phyloP scores from a whole-genome alignment of 2,797 vertebrate species.

The Agapornis canus region DNA sequence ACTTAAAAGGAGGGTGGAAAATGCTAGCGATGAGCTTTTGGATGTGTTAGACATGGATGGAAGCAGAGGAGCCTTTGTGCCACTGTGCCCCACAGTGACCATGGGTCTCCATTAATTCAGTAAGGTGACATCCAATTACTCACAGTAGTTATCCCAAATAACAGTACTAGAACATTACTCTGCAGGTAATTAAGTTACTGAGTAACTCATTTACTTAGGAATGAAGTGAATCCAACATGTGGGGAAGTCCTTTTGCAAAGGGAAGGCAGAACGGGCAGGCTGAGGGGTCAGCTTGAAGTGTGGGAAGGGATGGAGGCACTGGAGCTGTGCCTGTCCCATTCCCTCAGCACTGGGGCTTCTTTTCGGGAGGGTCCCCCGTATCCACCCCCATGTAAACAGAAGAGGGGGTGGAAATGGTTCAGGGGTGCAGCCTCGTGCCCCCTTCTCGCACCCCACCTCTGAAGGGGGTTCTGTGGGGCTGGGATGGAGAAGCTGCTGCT shows the following conservation, averaged over 20 bases:
- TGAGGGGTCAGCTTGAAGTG: background rate
- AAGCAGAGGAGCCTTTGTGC: background rate
- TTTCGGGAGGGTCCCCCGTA: background rate
- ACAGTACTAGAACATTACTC: background rate
- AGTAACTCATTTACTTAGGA: constrained; percentile 19
- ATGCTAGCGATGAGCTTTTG: background rate
- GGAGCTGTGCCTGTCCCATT: background rate
- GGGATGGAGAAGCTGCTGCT: background rate
- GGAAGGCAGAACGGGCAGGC: background rate
- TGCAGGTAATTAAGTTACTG: constrained; percentile 26
- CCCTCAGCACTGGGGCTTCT: background rate
- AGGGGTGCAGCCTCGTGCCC: too few relatives aligned
- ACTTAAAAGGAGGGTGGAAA: background rate
- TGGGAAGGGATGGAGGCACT: background rate
- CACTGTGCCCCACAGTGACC: rapidly evolving
- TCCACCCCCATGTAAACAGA: background rate
- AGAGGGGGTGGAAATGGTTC: background rate
- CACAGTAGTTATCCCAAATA: background rate
- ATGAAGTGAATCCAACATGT: background rate
- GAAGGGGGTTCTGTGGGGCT: background rate
- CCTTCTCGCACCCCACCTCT: background rate
- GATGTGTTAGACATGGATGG: background rate
- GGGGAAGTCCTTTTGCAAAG: background rate
- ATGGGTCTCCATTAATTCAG: rapidly evolving
- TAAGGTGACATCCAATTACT: background rate